Base-by-base conservation (phyloP, 1,140 invertebrate species). In the Charaxes varanes region DNA sequence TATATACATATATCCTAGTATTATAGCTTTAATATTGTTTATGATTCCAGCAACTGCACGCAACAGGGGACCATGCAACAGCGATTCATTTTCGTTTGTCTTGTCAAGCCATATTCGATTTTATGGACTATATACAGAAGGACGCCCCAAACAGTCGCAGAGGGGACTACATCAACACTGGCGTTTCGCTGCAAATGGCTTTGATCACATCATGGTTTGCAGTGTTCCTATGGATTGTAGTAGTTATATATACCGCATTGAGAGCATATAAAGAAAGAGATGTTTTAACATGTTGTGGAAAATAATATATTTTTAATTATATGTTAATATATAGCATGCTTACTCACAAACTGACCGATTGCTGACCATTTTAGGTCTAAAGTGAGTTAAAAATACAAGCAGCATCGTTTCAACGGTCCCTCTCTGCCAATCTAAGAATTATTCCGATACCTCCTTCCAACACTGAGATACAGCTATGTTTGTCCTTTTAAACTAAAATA, bases 81-180 rank as follows among this genome's bases (percentile, higher is more conserved):
- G 87, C 86, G 7, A 89, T 93, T 41, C 86, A 89, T 48, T 86
- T 87, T 6, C 86, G 91, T 12, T 59, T 93, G 0, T 72, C 81
- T 1, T 93, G 91, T 58, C 85, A 86, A 17, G 87, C 90, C 0
- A 86, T 92, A 24, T 88, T 88, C 23, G 91, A 93, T 71, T 92
- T 89, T 53, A 90, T 93, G 89, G 91, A 93, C 61, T 92, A 91
- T 51, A 55, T 92, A 21, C 87, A 90, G 23, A 86, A 87, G 4
- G 87, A 90, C 38, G 58, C 84, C 0, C 83, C 83, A 11, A 86
- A 88, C 41, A 86, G 86, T 48, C 77, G 86, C 13, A 82, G 87
- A 3, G 83, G 85, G 2, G 88, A 88, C 23, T 84, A 81, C 43
- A 90, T 90, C 2, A 88, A 92, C 52, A 90, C 89, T 0, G 87